Evolutionary conservation across 2,113 vertebrate genomes (phyloP).

Genomic region (Fukomys damarensis): DNA sequence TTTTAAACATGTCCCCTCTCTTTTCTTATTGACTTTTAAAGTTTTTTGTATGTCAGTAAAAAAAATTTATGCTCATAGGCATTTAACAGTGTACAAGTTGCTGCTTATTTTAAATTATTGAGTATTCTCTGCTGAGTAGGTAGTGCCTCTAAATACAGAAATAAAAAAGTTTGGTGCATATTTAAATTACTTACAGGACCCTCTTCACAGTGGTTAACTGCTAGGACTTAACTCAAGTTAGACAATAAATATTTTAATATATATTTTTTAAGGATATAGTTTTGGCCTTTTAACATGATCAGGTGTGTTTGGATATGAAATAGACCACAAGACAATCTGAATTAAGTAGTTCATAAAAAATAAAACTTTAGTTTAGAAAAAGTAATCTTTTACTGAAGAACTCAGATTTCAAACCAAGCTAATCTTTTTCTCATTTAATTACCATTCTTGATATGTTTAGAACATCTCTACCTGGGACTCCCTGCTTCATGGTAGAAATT

Average conservation of each 20-base stretch:
- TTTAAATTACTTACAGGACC: conserved; percentile 10
- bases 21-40: conserved; percentile 33
- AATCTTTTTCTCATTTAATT: conserved; percentile 30
- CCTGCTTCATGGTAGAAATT: not conserved
- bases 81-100: conserved; percentile 30
- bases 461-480: conserved; percentile 5
- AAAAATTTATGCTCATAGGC: not conserved
- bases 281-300: conserved; percentile 8
- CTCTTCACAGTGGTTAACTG: conserved; percentile 22
- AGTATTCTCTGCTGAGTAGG: not conserved
- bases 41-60: not conserved
- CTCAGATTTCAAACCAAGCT: conserved; percentile 57
- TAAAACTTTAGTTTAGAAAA: not conserved
- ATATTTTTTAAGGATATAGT: conserved; percentile 28
- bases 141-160: conserved; percentile 40
- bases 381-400: conserved; percentile 6
- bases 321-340: not conserved
- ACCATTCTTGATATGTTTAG: conserved; percentile 40
- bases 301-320: not conserved
- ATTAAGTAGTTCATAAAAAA: conserved; percentile 37
- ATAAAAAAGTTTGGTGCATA: not conserved
- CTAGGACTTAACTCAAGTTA: conserved; percentile 3
- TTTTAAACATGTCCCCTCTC: not conserved
- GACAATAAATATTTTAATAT: conserved; percentile 34
- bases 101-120: conserved; percentile 13